These are phyloP conservation scores for Heteromormyrus szaboi DNA, from an alignment of 2,797 vertebrate species.

Conservation along the genomic window DNA sequence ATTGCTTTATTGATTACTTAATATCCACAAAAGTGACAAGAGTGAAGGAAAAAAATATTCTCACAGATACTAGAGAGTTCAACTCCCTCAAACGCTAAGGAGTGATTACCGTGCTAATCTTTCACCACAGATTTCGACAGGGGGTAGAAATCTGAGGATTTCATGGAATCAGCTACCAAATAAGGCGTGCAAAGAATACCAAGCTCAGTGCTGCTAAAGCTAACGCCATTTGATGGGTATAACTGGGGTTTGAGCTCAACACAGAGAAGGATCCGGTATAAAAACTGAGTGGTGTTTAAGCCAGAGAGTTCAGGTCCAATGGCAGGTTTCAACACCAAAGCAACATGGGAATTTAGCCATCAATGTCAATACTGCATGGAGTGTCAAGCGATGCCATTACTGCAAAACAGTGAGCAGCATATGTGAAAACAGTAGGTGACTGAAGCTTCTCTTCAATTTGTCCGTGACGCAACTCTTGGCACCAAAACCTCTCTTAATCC, in stretches of 20 bases:
- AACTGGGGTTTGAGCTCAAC: neutral
- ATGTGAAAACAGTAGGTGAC: neutral
- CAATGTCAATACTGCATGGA: neutral
- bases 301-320: neutral
- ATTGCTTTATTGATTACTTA: neutral
- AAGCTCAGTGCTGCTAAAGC: neutral
- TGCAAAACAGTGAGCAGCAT: neutral
- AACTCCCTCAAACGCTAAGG: neutral
- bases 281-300: neutral
- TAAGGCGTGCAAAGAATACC: neutral
- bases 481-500: slow-evolving; percentile 29
- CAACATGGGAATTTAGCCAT: slow-evolving; percentile 5
- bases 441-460: neutral
- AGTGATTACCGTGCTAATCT: neutral
- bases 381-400: slow-evolving; percentile 1
- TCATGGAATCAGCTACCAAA: neutral
- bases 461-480: neutral
- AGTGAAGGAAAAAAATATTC: neutral
- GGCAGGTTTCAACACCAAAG: neutral
- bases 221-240: neutral
- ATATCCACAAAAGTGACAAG: neutral
- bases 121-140: neutral
- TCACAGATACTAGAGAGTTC: neutral
- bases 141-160: neutral
- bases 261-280: neutral